phyloP scores from a whole-genome alignment of 1,140 invertebrate species.

The Cotesia typhae region DNA sequence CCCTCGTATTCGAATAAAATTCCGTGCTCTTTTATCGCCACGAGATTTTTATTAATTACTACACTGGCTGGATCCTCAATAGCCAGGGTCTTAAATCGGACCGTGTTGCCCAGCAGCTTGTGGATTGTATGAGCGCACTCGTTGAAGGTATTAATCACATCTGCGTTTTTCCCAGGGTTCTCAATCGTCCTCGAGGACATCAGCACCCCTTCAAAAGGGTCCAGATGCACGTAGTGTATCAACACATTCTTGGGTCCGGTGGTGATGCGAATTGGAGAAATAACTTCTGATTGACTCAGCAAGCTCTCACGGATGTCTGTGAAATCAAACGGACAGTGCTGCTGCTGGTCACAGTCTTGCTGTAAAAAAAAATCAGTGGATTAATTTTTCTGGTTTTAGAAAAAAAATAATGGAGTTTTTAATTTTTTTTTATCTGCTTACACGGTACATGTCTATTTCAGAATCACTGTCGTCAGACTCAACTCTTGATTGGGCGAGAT shows the following conservation, averaged over 20 bases:
- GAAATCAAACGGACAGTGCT: conserved; percentile 70
- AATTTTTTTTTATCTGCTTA: conserved; percentile 42
- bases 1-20: conserved; percentile 70
- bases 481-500: conserved; percentile 48
- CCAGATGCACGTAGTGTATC: conserved; percentile 75
- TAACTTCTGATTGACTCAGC: conserved; percentile 75
- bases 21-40: conserved; percentile 81
- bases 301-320: conserved; percentile 77
- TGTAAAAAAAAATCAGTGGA: conserved; percentile 47
- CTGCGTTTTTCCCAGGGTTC: conserved; percentile 58
- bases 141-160: conserved; percentile 75
- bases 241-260: conserved; percentile 73
- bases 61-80: conserved; percentile 69
- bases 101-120: conserved; percentile 74
- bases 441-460: conserved; percentile 66
- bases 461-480: conserved; percentile 68
- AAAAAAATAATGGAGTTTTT: conserved; percentile 1
- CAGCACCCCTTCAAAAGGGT: conserved; percentile 73
- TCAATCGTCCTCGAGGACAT: conserved; percentile 69
- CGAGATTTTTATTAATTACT: conserved; percentile 75
- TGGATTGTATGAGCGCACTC: conserved; percentile 75
- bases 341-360: conserved; percentile 69
- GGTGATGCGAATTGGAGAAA: conserved; percentile 71
- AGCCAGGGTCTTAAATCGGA: conserved; percentile 70
- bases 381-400: conserved; percentile 30